Percentiles rank a stretch among this genome's conserved stretches.
Evolutionary conservation across 1,140 invertebrate species (phyloP).

Genomic region (Drosophila carrolli): DNA sequence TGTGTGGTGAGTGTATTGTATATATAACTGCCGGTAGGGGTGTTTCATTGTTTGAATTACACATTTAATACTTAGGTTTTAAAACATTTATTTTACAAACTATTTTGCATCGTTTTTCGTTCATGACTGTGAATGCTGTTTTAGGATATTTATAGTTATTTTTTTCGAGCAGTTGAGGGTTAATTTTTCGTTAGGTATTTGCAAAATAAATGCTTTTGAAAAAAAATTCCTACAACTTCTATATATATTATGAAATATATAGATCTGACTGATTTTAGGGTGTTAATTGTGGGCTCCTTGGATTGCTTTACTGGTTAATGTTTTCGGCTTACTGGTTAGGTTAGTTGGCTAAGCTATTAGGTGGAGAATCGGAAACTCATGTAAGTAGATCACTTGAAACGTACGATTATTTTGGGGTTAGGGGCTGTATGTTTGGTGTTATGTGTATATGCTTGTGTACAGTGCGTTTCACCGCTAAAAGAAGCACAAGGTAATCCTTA

Average conservation of each 20-base stretch:
- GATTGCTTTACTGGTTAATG: slow-evolving; percentile 20
- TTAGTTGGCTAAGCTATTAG: slow-evolving; percentile 73
- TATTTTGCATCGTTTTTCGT: slow-evolving; percentile 27
- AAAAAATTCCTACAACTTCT: slow-evolving; percentile 9
- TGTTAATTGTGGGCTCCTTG: slow-evolving; percentile 23
- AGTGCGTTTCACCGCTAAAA: slow-evolving; percentile 1
- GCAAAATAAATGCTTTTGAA: slow-evolving; percentile 67
- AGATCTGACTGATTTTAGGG: slow-evolving; percentile 10
- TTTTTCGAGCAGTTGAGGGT: slow-evolving; percentile 12
- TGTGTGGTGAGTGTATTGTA: slow-evolving; percentile 17
- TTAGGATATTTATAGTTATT: background rate
- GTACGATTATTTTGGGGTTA: slow-evolving; percentile 42
- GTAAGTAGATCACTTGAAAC: slow-evolving; percentile 56
- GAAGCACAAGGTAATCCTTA: background rate
- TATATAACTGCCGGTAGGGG: slow-evolving; percentile 75
- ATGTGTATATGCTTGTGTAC: slow-evolving; percentile 12
- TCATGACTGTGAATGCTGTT: slow-evolving; percentile 24
- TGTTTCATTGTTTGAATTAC: slow-evolving; percentile 74
- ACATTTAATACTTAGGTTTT: slow-evolving; percentile 36
- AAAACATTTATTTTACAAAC: slow-evolving; percentile 35
- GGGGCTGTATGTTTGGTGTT: background rate
- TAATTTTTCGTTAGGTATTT: background rate
- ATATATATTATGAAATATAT: slow-evolving; percentile 10
- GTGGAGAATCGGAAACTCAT: slow-evolving; percentile 82
- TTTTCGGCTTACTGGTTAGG: slow-evolving; percentile 40